These are phyloP conservation scores for Astyanax mexicanus DNA, from an alignment of 2,797 vertebrate genomes.

Conservation along the genomic window DNA sequence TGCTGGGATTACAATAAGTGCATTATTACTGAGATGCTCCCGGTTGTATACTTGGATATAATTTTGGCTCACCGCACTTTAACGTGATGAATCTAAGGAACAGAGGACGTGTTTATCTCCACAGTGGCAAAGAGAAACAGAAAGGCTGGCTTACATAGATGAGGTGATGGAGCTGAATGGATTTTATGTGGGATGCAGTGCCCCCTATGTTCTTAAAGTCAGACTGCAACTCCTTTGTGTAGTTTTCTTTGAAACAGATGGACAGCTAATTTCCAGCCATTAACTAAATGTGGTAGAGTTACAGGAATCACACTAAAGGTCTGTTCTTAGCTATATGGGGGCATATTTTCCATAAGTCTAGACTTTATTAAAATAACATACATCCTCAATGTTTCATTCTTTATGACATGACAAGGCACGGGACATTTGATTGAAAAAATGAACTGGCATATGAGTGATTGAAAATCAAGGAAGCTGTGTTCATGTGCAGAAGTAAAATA, in stretches of 20 bases:
- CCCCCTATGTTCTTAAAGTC: conserved; percentile 52
- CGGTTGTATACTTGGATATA: conserved; percentile 11
- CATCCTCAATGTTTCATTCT: no score
- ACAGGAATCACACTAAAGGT: conserved; percentile 10
- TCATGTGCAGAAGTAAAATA: conserved; percentile 10
- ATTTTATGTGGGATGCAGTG: conserved; percentile 49
- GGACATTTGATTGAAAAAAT: not conserved
- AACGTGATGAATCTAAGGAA: conserved; percentile 25
- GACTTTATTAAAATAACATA: no score
- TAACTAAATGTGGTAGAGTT: conserved; percentile 16
- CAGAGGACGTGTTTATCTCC: conserved; percentile 27
- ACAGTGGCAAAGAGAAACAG: conserved; percentile 13
- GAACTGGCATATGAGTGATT: not conserved
- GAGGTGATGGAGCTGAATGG: not conserved
- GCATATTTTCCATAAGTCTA: not conserved
- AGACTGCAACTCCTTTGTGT: conserved; percentile 30
- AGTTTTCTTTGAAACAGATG: conserved; percentile 22
- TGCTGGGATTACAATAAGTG: conserved; percentile 34
- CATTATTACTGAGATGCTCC: conserved; percentile 36
- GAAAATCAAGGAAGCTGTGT: conserved; percentile 12
- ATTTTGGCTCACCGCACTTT: conserved; percentile 6
- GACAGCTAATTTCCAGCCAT: conserved; percentile 29
- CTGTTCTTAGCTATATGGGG: not conserved
- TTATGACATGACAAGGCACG: no score
- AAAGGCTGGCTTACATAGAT: conserved; percentile 8